A percentile compares a stretch with the other conserved stretches of the same genome.
Conservation (phyloP, 2,888 invertebrate genomes). For the Lepas anatifera region DNA sequence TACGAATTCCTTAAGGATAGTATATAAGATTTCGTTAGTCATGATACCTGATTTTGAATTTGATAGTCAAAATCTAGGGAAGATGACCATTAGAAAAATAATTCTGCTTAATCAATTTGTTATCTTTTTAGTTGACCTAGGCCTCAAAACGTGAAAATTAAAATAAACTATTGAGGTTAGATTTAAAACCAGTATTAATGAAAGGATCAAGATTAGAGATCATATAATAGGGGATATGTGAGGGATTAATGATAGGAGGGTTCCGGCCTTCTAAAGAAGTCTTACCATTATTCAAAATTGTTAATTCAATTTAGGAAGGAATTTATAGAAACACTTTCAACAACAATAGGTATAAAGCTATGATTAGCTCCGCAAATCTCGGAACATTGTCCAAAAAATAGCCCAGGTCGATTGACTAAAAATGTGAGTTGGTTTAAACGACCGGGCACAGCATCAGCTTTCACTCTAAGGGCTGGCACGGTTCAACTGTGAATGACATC, state of each 20-base stretch:
- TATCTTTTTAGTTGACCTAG: conserved; percentile 31
- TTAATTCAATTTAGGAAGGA: conserved; percentile 30
- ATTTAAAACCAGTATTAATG: conserved; percentile 36
- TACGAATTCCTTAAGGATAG: neutral
- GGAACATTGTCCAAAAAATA: conserved; percentile 63
- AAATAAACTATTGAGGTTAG: conserved; percentile 43
- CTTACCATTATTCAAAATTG: conserved; percentile 49
- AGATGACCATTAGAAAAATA: conserved; percentile 41
- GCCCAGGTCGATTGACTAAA: conserved; percentile 47
- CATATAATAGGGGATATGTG: conserved; percentile 53
- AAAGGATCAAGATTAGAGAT: conserved; percentile 35
- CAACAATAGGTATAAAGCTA: conserved; percentile 62
- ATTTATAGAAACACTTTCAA: conserved; percentile 41
- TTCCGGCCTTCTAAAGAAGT: too few relatives aligned
- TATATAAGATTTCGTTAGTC: neutral
- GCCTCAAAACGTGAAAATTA: conserved; percentile 31
- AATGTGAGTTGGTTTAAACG: conserved; percentile 41
- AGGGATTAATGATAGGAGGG: too few relatives aligned
- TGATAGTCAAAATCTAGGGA: conserved; percentile 43
- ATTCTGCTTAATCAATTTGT: conserved; percentile 49
- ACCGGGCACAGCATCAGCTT: conserved; percentile 36
- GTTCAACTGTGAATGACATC: conserved; percentile 38
- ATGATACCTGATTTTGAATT: conserved; percentile 32
- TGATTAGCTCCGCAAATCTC: conserved; percentile 71
- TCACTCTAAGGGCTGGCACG: conserved; percentile 33